Conservation (phyloP, 2,797 vertebrate species). For the Myotis findleyi region DNA sequence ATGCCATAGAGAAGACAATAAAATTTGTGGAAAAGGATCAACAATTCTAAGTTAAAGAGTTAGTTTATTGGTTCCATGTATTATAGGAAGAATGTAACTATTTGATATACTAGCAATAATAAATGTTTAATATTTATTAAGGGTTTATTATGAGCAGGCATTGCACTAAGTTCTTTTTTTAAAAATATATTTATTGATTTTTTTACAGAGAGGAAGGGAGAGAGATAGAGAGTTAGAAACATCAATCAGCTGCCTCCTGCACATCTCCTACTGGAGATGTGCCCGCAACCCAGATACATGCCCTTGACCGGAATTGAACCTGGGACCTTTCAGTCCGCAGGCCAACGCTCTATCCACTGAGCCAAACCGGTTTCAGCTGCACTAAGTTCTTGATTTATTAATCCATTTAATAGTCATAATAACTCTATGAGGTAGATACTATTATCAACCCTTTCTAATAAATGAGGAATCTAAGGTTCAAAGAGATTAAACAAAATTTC, state of each 20-base stretch:
- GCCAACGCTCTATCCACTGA: too few species aligned
- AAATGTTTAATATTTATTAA: neutral
- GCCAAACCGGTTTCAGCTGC: too few species aligned
- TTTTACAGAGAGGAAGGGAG: too few species aligned
- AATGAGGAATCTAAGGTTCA: neutral
- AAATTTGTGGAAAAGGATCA: neutral
- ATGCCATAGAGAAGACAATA: neutral
- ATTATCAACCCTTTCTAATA: neutral
- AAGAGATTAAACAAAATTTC: constrained; percentile 30
- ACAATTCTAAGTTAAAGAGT: neutral
- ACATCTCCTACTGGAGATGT: too few species aligned
- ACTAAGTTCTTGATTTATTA: neutral
- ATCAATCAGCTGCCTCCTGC: too few species aligned
- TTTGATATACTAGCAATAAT: neutral
- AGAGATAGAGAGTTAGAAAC: too few species aligned
- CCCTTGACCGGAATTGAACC: too few species aligned
- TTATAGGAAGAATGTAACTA: constrained; percentile 9
- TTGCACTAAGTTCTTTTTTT: neutral
- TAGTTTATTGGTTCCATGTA: neutral
- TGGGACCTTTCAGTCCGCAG: too few species aligned
- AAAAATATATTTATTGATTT: too few species aligned
- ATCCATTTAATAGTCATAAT: neutral
- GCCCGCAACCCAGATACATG: too few species aligned
- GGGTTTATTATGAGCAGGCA: neutral
- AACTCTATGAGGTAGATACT: neutral